Evolutionary conservation across 2,888 invertebrate genomes (phyloP).

Genomic region (Operophtera brumata): DNA sequence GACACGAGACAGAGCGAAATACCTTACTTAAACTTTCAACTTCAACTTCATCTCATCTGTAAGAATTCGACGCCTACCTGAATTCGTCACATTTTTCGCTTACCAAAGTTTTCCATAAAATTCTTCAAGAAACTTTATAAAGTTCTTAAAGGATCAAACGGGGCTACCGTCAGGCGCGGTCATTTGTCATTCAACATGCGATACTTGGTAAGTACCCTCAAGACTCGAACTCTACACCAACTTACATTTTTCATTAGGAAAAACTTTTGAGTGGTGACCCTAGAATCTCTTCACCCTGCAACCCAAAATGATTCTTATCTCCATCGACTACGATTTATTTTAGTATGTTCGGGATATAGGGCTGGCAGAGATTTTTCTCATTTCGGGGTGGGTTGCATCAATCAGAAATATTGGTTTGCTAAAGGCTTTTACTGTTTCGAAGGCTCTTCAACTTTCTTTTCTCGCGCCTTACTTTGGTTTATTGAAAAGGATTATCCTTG

Average conservation of each 20-base stretch:
- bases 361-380: conserved; percentile 28
- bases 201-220: conserved; percentile 57
- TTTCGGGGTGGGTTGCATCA: conserved; percentile 24
- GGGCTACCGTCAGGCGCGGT: conserved; percentile 41
- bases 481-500: conserved; percentile 25
- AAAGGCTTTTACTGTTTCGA: conserved; percentile 30
- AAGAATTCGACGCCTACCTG: background rate
- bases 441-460: conserved; percentile 28
- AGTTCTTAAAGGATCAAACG: conserved; percentile 47
- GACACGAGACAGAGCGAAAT: too few relatives aligned
- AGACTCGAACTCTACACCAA: conserved; percentile 50
- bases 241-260: conserved; percentile 68
- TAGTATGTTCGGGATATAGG: conserved; percentile 1
- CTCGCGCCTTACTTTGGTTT: conserved; percentile 14
- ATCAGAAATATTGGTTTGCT: conserved; percentile 36
- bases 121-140: conserved; percentile 14
- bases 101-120: conserved; percentile 26
- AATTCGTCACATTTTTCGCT: conserved; percentile 17
- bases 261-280: conserved; percentile 47
- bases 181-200: conserved; percentile 74
- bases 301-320: conserved; percentile 25
- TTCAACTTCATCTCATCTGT: too few relatives aligned
- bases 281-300: conserved; percentile 5
- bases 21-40: too few relatives aligned
- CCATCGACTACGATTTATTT: conserved; percentile 1